These are phyloP conservation scores for Liolophura sinensis DNA, from an alignment of 1,140 invertebrate species.

Conservation along the genomic window DNA sequence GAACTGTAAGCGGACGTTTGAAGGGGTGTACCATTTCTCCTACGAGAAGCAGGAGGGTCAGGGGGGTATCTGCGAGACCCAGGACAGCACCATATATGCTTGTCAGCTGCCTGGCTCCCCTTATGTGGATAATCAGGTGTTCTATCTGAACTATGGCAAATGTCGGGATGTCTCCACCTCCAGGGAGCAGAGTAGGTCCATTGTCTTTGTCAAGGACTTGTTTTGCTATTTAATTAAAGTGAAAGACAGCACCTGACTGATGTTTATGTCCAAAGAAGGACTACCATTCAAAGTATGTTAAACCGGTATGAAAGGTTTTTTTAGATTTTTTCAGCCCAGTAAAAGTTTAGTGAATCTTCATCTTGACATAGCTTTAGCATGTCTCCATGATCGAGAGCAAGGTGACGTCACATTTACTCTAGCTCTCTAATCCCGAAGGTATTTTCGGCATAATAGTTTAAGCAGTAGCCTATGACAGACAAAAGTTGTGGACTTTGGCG, in stretches of 20 bases:
- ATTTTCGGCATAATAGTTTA: too few relatives aligned
- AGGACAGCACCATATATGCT: constrained; percentile 86
- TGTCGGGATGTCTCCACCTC: constrained; percentile 84
- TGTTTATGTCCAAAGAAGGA: not conserved
- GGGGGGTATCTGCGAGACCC: constrained; percentile 59
- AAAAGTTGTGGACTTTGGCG: too few relatives aligned
- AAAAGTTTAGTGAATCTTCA: too few relatives aligned
- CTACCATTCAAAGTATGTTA: too few relatives aligned
- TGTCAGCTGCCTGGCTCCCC: constrained; percentile 95
- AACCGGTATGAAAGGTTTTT: not conserved
- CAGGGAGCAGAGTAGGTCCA: constrained; percentile 77
- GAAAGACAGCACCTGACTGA: too few relatives aligned
- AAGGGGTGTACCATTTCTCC: constrained; percentile 56
- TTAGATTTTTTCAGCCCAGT: not conserved
- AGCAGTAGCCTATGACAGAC: too few relatives aligned
- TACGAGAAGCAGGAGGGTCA: constrained; percentile 50
- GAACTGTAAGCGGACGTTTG: constrained; percentile 56
- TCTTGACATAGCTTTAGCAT: too few relatives aligned
- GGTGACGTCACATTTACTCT: too few relatives aligned
- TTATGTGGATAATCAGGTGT: constrained; percentile 95
- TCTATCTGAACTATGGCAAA: constrained; percentile 90
- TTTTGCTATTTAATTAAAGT: not conserved
- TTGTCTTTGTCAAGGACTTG: not conserved
- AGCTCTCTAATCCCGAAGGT: too few relatives aligned
- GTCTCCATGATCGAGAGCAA: too few relatives aligned